Percentiles rank a stretch among this genome's conserved stretches.
phyloP scores from a whole-genome alignment of 2,797 vertebrate genomes.

The Falco cherrug region DNA sequence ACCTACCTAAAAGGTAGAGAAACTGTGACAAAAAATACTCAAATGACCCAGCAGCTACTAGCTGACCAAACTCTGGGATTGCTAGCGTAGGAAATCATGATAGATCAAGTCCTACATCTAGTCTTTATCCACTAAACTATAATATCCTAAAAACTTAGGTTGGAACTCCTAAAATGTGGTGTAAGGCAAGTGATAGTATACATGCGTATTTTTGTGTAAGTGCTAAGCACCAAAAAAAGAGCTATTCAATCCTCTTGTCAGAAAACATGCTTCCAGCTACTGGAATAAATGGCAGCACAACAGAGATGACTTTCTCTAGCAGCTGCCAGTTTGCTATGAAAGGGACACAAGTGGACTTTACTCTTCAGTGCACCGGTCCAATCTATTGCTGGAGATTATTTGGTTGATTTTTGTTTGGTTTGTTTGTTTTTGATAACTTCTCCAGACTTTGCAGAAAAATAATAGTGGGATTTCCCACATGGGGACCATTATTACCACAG shows the following conservation, averaged over 20 bases:
- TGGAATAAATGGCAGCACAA: not conserved
- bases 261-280: not conserved
- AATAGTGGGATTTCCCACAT: not conserved
- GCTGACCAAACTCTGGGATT: not conserved
- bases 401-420: not conserved
- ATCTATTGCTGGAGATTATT: not conserved
- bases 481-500: not conserved
- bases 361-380: not conserved
- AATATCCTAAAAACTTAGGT: not conserved
- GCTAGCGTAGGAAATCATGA: not conserved
- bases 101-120: not conserved
- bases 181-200: not conserved
- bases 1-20: not conserved
- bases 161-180: not conserved
- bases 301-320: not conserved
- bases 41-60: not conserved
- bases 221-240: not conserved
- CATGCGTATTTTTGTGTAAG: not conserved
- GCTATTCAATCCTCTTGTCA: not conserved
- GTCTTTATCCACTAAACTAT: not conserved
- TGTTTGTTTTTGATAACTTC: not conserved
- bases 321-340: not conserved
- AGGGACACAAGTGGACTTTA: not conserved
- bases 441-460: not conserved
- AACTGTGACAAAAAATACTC: not conserved